phyloP scores from a whole-genome alignment of 2,113 vertebrate genomes.

The Sylvilagus bachmani region DNA sequence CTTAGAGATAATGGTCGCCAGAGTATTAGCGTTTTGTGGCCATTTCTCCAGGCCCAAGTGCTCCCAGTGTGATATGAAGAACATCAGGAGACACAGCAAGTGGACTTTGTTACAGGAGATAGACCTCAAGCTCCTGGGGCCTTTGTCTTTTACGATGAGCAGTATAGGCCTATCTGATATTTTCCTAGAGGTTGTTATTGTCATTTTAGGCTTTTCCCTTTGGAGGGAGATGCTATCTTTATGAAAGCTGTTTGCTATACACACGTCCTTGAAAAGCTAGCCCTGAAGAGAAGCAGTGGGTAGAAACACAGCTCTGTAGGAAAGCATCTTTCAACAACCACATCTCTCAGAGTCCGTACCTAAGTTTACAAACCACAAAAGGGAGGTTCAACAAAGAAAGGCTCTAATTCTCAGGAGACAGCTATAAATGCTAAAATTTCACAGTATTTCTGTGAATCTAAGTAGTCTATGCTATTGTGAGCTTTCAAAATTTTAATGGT shows the following conservation, averaged over 20 bases:
- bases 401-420: neutral
- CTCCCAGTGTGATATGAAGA: neutral
- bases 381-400: neutral
- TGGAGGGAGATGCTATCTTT: neutral
- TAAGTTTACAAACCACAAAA: neutral
- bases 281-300: neutral
- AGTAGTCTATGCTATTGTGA: neutral
- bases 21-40: neutral
- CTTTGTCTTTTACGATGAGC: neutral
- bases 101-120: neutral
- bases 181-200: neutral
- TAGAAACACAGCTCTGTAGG: no score
- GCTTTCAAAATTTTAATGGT: neutral
- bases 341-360: neutral
- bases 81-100: neutral
- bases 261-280: neutral
- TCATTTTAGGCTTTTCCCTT: neutral
- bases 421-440: neutral
- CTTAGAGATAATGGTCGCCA: neutral
- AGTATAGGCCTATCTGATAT: neutral
- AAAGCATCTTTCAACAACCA: no score
- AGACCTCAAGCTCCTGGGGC: neutral
- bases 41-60: neutral
- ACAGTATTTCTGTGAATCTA: neutral
- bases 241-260: neutral